These are phyloP conservation scores for Archilochus colubris DNA, from an alignment of 2,113 vertebrate genomes.

Conservation along the genomic window DNA sequence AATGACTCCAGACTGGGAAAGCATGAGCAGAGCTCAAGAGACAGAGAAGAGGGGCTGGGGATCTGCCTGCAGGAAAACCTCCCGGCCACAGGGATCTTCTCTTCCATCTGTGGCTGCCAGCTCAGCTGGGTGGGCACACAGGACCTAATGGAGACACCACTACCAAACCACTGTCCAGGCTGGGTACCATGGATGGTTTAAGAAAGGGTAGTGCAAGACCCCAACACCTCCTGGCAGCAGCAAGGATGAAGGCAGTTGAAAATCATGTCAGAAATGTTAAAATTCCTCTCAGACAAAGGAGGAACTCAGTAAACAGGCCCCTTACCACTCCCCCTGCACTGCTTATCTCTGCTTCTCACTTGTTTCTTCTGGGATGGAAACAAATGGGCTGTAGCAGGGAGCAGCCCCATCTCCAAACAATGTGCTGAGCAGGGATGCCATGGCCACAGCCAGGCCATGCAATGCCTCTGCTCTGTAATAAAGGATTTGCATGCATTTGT, in stretches of 20 bases:
- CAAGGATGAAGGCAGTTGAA: neutral
- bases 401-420: constrained; percentile 20
- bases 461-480: neutral
- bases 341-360: constrained; percentile 64
- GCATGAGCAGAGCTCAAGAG: neutral
- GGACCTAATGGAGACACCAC: neutral
- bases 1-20: neutral
- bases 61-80: neutral
- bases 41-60: neutral
- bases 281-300: constrained; percentile 18
- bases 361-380: constrained; percentile 51
- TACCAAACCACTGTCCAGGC: neutral
- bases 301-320: neutral
- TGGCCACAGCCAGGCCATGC: fast-evolving
- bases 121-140: neutral
- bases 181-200: neutral
- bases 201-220: neutral
- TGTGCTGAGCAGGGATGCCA: neutral
- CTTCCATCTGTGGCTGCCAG: neutral
- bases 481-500: constrained; percentile 50
- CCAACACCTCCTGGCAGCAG: neutral
- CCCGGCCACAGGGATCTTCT: neutral
- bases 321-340: neutral
- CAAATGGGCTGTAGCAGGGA: constrained; percentile 29
- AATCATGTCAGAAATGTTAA: neutral